phyloP scores from a whole-genome alignment of 2,797 vertebrate species.

The Otolemur crassicaudatus region DNA sequence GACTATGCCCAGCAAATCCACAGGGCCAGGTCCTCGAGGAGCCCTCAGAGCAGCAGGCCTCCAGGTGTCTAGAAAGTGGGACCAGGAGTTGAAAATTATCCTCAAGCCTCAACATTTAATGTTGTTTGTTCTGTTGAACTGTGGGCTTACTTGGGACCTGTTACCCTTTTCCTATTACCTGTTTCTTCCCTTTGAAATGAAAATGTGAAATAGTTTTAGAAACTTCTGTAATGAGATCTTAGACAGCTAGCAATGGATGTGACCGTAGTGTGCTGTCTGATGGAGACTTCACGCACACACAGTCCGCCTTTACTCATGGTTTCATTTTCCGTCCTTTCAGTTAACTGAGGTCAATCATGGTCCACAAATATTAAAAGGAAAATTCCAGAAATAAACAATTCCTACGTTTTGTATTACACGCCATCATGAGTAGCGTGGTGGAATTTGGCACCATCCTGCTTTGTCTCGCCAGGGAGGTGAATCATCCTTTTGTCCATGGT shows the following conservation, averaged over 20 bases:
- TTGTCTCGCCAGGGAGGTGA: neutral
- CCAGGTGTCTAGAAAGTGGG: neutral
- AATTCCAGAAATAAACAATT: neutral
- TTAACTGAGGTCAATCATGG: neutral
- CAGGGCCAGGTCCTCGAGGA: neutral
- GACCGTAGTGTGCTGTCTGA: neutral
- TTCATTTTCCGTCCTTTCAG: neutral
- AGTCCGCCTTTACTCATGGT: neutral
- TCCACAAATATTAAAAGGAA: neutral
- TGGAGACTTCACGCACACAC: neutral
- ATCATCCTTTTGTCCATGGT: neutral
- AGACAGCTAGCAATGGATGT: neutral
- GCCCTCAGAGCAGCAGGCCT: neutral
- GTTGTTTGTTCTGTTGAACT: neutral
- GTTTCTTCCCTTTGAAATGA: neutral
- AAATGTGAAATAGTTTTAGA: neutral
- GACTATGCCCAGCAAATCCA: neutral
- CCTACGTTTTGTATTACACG: neutral
- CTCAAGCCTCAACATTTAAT: neutral
- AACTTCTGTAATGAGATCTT: neutral
- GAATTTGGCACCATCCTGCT: neutral
- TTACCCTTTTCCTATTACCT: neutral
- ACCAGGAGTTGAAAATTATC: neutral
- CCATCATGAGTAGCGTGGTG: neutral
- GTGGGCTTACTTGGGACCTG: neutral